These are phyloP conservation scores for Strigamia crassipes DNA, from an alignment of 2,888 invertebrate species.

Conservation along the genomic window DNA sequence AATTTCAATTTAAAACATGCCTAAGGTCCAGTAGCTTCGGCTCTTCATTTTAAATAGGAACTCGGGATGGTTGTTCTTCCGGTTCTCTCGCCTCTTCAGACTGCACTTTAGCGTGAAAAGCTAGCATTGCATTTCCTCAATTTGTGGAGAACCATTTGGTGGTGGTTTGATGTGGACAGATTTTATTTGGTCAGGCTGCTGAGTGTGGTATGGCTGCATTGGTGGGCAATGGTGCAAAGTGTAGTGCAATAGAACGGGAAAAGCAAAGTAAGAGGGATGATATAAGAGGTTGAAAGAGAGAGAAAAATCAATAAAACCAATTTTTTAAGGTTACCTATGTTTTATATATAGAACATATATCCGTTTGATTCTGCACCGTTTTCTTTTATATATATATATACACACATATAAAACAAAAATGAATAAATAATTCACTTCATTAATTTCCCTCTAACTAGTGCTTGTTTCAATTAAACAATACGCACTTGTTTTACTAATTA, in stretches of 20 bases:
- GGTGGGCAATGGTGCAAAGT: slow-evolving; percentile 30
- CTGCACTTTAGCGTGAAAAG: slow-evolving; percentile 30
- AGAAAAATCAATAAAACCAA: slow-evolving; percentile 13
- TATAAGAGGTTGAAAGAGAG: slow-evolving; percentile 20
- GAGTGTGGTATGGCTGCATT: not conserved
- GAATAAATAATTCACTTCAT: not conserved
- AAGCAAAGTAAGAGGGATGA: slow-evolving; percentile 11
- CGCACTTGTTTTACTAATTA: not conserved
- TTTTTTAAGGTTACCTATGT: not conserved
- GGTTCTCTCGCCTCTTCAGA: slow-evolving; percentile 27
- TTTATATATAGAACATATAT: not conserved
- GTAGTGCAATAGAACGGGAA: slow-evolving; percentile 10
- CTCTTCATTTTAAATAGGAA: slow-evolving; percentile 16
- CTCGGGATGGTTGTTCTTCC: slow-evolving; percentile 5
- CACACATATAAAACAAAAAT: not conserved
- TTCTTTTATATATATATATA: not conserved
- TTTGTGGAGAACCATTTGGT: slow-evolving; percentile 18
- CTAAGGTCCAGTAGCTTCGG: not conserved
- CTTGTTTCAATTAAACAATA: not conserved
- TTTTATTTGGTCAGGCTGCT: slow-evolving; percentile 14
- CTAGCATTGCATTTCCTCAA: slow-evolving; percentile 30
- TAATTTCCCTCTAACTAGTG: not conserved
- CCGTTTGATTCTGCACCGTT: too few species aligned
- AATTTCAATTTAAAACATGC: slow-evolving; percentile 5
- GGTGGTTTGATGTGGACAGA: slow-evolving; percentile 22